Percentiles rank a stretch among this genome's conserved stretches.
Evolutionary conservation across 2,888 invertebrate species (phyloP).

Genomic region (Harmothoe impar): DNA sequence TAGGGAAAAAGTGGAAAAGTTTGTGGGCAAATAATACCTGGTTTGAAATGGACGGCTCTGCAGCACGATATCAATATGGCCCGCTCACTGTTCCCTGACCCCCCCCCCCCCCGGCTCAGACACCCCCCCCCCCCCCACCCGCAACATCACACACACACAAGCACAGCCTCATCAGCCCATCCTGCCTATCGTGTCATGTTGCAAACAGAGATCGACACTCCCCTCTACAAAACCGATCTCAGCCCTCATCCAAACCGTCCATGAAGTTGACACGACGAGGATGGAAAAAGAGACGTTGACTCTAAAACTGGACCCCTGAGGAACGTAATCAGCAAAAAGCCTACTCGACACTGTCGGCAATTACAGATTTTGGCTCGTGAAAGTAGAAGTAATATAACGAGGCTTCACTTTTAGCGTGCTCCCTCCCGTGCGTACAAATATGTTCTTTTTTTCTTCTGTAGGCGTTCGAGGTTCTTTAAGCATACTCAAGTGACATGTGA

Average conservation of each 20-base stretch:
- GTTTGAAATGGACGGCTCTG: not conserved
- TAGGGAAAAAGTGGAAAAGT: not conserved
- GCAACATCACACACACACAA: not conserved
- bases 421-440: not conserved
- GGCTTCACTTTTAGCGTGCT: not conserved
- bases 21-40: not conserved
- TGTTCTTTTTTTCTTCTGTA: not conserved
- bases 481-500: not conserved
- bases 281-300: not conserved
- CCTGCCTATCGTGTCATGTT: no score
- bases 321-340: not conserved
- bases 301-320: slow-evolving; percentile 6
- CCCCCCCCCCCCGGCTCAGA: not conserved
- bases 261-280: not conserved
- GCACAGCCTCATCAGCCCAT: no score
- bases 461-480: not conserved
- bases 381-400: slow-evolving; percentile 32
- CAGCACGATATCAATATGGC: not conserved
- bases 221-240: not conserved
- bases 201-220: not conserved
- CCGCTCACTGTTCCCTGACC: not conserved
- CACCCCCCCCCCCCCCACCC: not conserved
- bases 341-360: not conserved
- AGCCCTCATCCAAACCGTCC: not conserved
- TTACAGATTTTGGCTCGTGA: not conserved